Base-by-base conservation (phyloP, 2,797 vertebrate species). In the Muscicapa comitata region DNA sequence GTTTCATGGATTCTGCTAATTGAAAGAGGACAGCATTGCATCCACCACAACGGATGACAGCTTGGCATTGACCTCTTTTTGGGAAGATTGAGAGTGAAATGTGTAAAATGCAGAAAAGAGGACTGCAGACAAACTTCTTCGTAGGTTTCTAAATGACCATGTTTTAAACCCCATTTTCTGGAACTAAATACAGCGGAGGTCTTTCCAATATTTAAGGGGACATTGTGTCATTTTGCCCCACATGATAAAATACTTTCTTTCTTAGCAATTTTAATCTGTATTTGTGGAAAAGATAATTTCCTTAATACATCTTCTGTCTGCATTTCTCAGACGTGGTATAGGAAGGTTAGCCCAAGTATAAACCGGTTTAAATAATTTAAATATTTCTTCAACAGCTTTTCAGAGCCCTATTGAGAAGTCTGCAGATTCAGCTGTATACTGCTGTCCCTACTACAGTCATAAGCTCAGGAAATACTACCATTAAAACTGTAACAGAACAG, bases 101-200 rank as follows among this genome's bases (percentile, higher is more conserved):
- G 21, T 38, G 3, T 38, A 29, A 33, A 48, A 21, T 4, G 4
- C 21, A 35, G 31, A 65, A 65, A 89, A 85, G 15, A 78, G 2
- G 18, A 37, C 0, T 1, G 11, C n/a, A 43, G n/a, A n/a, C 5
- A 47, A 35, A 53, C 6, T 45, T 73, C 29, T 68, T 48, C 13
- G 6, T 7, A 24, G 7, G 8, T 76, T 78, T 93, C 53, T 70
- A 35, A 38, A 55, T 51, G 37, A 29, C 24, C 1, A 1, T 31
- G 3, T 38, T 87, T 74, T 58, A 54, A 70, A 38, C 19, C 8
- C 38, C 1, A 0, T 57, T 14, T 87, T 86, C 55, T 10, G 33
- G 48, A 71, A 37, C 26, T 17, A 57, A 17, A 53, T 57, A 82
- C 13, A 3, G 3, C 1, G 5, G 3, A 8, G 3, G 0, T 10